phyloP scores from a whole-genome alignment of 2,888 invertebrate species.

The Chrysolina haemoptera region DNA sequence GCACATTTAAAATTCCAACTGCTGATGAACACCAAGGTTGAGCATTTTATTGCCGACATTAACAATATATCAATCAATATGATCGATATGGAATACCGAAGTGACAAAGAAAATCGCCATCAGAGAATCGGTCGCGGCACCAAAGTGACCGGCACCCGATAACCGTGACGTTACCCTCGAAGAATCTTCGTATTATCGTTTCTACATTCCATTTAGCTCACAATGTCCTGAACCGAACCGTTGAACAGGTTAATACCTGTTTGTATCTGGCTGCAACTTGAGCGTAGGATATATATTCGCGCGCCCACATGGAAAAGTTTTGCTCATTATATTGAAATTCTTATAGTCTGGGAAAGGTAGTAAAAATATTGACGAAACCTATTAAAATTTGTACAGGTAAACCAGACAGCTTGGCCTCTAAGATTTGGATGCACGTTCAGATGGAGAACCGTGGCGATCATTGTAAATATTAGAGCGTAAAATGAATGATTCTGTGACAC shows the following conservation, averaged over 20 bases:
- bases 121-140: constrained; percentile 27
- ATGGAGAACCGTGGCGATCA: too few species aligned
- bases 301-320: constrained; percentile 27
- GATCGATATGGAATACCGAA: constrained; percentile 35
- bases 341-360: constrained; percentile 20
- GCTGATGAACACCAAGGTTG: constrained; percentile 34
- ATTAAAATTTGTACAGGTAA: too few species aligned
- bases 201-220: constrained; percentile 29
- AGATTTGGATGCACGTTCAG: too few species aligned
- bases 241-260: constrained; percentile 54
- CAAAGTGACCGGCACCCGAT: constrained; percentile 38
- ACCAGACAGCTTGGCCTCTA: too few species aligned
- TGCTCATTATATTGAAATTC: constrained; percentile 15
- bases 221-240: constrained; percentile 40
- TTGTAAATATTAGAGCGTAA: too few species aligned
- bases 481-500: too few species aligned
- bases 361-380: too few species aligned
- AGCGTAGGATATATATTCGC: constrained; percentile 33
- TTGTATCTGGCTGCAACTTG: constrained; percentile 46
- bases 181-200: constrained; percentile 35
- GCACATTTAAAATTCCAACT: constrained; percentile 31
- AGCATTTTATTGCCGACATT: constrained; percentile 29
- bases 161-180: constrained; percentile 40
- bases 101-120: constrained; percentile 35
- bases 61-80: constrained; percentile 27